These are phyloP conservation scores for Charanyca ferruginea DNA, from an alignment of 2,888 invertebrate species.

Conservation along the genomic window DNA sequence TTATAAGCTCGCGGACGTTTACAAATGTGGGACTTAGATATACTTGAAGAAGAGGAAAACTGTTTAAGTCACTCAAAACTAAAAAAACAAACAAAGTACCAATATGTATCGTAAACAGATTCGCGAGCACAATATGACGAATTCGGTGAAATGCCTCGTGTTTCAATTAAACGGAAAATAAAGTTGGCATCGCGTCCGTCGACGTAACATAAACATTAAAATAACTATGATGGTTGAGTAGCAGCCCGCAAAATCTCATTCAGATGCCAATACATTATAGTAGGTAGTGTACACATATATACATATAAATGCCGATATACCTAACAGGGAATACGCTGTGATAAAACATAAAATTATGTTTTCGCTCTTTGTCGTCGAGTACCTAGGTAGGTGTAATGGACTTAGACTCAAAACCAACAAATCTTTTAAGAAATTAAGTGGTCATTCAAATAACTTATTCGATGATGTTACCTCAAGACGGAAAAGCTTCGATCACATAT, in stretches of 20 bases:
- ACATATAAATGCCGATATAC: conserved; percentile 36
- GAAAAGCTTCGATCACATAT: too few relatives aligned
- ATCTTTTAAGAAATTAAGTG: conserved; percentile 3
- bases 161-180: conserved; percentile 85
- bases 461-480: too few relatives aligned
- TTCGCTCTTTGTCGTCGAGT: conserved; percentile 41
- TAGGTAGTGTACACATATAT: too few relatives aligned
- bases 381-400: conserved; percentile 12
- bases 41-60: conserved; percentile 42
- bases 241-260: conserved; percentile 77
- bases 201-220: conserved; percentile 83
- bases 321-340: conserved; percentile 27
- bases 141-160: conserved; percentile 83
- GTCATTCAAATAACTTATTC: too few relatives aligned
- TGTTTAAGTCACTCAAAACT: conserved; percentile 43
- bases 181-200: conserved; percentile 81
- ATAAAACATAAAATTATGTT: conserved; percentile 41
- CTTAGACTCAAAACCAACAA: conserved; percentile 9
- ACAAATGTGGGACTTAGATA: conserved; percentile 46
- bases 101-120: conserved; percentile 75
- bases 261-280: conserved; percentile 75
- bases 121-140: conserved; percentile 77
- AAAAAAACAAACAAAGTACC: conserved; percentile 73
- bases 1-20: conserved; percentile 39
- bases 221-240: conserved; percentile 81